Percentiles rank a stretch among this genome's conserved stretches.
Evolutionary conservation across 2,888 invertebrate species (phyloP).

Genomic region (Dasysyrphus tricinctus): DNA sequence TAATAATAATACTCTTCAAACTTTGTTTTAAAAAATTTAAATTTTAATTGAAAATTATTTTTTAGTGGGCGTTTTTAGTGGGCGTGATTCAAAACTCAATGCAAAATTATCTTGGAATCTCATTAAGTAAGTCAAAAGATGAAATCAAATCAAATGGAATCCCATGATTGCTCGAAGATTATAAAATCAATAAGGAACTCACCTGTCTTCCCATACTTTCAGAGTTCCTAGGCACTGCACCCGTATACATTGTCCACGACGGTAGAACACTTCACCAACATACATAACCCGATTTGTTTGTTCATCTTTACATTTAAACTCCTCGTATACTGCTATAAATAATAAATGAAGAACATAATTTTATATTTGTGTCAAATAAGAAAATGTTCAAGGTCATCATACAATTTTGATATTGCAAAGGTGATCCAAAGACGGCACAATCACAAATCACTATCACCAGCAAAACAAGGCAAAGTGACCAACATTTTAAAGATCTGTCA

Average conservation of each 20-base stretch:
- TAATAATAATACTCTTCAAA: too few relatives aligned
- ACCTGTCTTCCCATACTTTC: slow-evolving; percentile 82
- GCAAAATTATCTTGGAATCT: too few relatives aligned
- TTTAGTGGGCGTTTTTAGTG: too few relatives aligned
- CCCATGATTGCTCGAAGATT: too few relatives aligned
- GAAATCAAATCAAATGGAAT: too few relatives aligned
- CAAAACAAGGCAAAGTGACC: slow-evolving; percentile 14
- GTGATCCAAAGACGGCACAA: slow-evolving; percentile 47
- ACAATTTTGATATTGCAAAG: slow-evolving; percentile 56
- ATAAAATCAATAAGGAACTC: slow-evolving; percentile 27
- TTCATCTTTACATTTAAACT: slow-evolving; percentile 79
- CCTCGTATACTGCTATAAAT: slow-evolving; percentile 72
- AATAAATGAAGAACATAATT: not conserved
- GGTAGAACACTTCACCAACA: slow-evolving; percentile 81
- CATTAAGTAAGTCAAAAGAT: too few relatives aligned
- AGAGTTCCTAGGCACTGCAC: slow-evolving; percentile 81
- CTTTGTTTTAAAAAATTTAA: too few relatives aligned
- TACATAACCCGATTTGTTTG: slow-evolving; percentile 80
- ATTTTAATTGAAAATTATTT: too few relatives aligned
- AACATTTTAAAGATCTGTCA: slow-evolving; percentile 2
- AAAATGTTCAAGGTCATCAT: not conserved
- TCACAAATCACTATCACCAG: slow-evolving; percentile 30
- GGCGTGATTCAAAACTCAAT: too few relatives aligned
- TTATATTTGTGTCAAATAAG: not conserved
- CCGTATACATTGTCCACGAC: slow-evolving; percentile 80